Evolutionary conservation across 2,797 vertebrate genomes (phyloP), one percentile per base, ranked within the genome.

Genomic region (Parotocinclus haroldoi): DNA sequence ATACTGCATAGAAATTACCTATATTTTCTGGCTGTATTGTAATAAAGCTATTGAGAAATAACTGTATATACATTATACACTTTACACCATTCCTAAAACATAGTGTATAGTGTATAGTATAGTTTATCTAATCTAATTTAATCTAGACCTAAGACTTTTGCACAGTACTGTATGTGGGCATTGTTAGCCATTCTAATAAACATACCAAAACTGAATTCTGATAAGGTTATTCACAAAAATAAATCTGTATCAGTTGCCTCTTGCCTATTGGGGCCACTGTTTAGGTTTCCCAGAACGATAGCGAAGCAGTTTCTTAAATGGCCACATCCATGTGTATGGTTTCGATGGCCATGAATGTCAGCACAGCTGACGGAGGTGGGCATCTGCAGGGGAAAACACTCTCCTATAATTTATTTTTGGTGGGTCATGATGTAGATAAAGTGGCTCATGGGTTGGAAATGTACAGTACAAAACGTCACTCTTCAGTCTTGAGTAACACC

Each of bases 241-340:
- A 54, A 75, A 79, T 91, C 87, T 92, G 86, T 80, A 81, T 88
- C 78, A 89, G 79, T 79, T 74, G 58, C 77, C 72, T 80, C 73
- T 88, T 84, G 74, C 86, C 86, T 88, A 86, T 82, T 81, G 63
- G 55, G 58, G 18, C 73, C 79, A 81, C 46, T 86, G 90, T 93
- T 91, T 92, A 88, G 81, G 79, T 89, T 87, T 84, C 84, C 80
- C 83, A 80, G 79, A 91, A 79, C 89, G 92, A 91, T 91, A 86
- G 93, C 88, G 84, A 86, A 86, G 84, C 82, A 86, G 80, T 89
- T 93, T 76, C 87, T 89, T 87, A 90, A 91, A 89, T 78, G 73
- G 78, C 80, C 73, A 78, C 75, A 66, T 52, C 49, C 50, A 76
- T n/a, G 71, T 53, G 42, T 36, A 16, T 62, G 65, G 78, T 16